phyloP scores from a whole-genome alignment of 2,113 vertebrate genomes.

The Cheirogaleus medius region DNA sequence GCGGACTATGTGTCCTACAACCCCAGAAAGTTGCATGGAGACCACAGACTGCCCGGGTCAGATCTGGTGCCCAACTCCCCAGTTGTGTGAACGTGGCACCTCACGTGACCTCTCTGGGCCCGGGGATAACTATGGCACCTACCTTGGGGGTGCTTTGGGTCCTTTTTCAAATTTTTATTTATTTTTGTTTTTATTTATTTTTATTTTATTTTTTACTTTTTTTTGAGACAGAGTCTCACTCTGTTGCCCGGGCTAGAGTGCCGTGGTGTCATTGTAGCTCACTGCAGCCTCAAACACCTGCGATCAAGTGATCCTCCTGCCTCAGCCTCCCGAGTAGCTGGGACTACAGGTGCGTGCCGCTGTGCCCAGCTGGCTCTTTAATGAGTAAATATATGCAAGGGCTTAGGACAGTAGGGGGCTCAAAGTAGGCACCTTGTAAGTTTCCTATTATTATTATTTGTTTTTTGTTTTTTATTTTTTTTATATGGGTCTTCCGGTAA shows the following conservation, averaged over 20 bases:
- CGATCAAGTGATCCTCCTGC: neutral
- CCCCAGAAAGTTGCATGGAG: neutral
- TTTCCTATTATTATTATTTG: neutral
- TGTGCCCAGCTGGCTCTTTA: neutral
- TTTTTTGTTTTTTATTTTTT: too few species aligned
- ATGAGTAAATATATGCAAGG: neutral
- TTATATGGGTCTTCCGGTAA: too few species aligned
- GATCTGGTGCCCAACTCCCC: neutral
- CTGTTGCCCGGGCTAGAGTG: too few species aligned
- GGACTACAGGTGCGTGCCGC: too few species aligned
- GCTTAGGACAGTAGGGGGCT: neutral
- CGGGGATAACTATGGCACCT: neutral
- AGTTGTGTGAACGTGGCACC: neutral
- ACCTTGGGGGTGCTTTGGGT: neutral
- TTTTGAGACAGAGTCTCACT: too few species aligned
- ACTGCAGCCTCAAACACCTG: neutral
- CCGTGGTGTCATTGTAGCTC: too few species aligned
- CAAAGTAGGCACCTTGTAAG: neutral
- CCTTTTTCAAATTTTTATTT: neutral
- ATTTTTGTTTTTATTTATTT: too few species aligned
- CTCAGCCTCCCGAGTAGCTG: neutral
- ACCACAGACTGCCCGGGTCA: neutral
- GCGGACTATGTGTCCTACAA: neutral
- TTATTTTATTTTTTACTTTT: too few species aligned
- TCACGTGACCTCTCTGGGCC: neutral